Conservation (phyloP, 2,888 invertebrate species). For the Erebia palarica region DNA sequence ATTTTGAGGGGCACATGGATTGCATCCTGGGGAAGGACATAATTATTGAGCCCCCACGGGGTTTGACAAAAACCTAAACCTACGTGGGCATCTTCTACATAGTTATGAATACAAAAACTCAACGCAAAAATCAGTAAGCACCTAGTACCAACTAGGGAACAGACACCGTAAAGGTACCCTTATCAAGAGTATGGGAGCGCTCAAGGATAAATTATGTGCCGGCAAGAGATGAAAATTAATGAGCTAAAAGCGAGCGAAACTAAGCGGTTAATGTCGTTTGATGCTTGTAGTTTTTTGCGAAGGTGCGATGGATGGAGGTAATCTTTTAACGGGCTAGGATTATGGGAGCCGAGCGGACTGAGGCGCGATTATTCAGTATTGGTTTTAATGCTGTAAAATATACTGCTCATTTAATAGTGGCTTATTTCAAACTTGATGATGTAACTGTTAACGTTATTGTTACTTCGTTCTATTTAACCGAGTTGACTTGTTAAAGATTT, state of each 20-base stretch:
- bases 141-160: neutral
- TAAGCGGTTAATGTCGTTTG: slow-evolving; percentile 42
- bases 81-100: too few species aligned
- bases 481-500: too few species aligned
- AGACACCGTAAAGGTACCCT: slow-evolving; percentile 57
- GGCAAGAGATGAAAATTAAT: slow-evolving; percentile 80
- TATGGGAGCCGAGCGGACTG: slow-evolving; percentile 19
- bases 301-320: slow-evolving; percentile 30
- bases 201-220: slow-evolving; percentile 79
- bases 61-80: too few species aligned
- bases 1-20: too few species aligned
- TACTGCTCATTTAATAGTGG: slow-evolving; percentile 8
- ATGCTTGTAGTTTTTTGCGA: slow-evolving; percentile 40
- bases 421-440: slow-evolving; percentile 6
- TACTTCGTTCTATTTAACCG: too few species aligned
- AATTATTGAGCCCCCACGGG: too few species aligned
- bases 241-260: slow-evolving; percentile 70
- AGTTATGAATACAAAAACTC: too few species aligned
- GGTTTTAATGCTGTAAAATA: slow-evolving; percentile 16
- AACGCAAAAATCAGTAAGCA: neutral
- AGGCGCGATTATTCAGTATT: slow-evolving; percentile 35
- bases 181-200: slow-evolving; percentile 78
- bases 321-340: slow-evolving; percentile 32
- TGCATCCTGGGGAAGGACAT: too few species aligned
- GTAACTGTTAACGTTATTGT: neutral